Evolutionary conservation across 2,888 invertebrate species (phyloP).

Genomic region (Stenoptilia bipunctidactyla): DNA sequence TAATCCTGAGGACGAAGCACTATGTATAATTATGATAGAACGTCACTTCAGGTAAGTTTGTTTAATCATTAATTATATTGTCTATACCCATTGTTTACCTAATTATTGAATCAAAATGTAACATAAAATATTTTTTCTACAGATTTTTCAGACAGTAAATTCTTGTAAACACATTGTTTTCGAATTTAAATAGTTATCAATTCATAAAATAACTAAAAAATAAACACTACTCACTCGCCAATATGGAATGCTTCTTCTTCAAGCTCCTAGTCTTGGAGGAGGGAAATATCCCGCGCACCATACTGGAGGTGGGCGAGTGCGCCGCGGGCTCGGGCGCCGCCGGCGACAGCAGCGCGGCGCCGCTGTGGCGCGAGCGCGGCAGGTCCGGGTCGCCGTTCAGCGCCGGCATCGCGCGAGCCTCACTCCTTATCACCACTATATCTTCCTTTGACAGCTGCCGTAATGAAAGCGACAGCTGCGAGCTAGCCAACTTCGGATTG

Average conservation of each 20-base stretch:
- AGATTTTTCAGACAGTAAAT: no score
- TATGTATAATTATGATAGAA: no score
- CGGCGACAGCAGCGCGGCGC: slow-evolving; percentile 3
- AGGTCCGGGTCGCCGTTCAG: slow-evolving; percentile 26
- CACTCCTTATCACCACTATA: slow-evolving; percentile 38
- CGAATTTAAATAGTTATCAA: no score
- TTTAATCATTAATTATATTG: no score
- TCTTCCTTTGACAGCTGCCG: slow-evolving; percentile 52
- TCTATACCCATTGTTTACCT: no score
- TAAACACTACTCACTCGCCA: slow-evolving; percentile 78
- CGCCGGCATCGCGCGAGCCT: slow-evolving; percentile 35
- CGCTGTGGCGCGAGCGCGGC: slow-evolving; percentile 24
- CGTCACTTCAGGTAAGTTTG: no score
- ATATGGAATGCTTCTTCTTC: slow-evolving; percentile 80
- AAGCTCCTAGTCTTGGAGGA: slow-evolving; percentile 72
- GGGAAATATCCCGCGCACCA: slow-evolving; percentile 69
- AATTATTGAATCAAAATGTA: no score
- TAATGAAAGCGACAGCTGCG: slow-evolving; percentile 38
- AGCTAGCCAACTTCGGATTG: slow-evolving; percentile 14
- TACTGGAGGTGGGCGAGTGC: slow-evolving; percentile 44
- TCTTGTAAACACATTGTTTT: no score
- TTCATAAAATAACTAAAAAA: no score
- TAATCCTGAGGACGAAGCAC: no score
- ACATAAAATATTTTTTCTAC: no score
- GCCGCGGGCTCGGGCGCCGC: slow-evolving; percentile 8